Conservation (phyloP, 2,888 invertebrate genomes). For the Lithosia quadra region DNA sequence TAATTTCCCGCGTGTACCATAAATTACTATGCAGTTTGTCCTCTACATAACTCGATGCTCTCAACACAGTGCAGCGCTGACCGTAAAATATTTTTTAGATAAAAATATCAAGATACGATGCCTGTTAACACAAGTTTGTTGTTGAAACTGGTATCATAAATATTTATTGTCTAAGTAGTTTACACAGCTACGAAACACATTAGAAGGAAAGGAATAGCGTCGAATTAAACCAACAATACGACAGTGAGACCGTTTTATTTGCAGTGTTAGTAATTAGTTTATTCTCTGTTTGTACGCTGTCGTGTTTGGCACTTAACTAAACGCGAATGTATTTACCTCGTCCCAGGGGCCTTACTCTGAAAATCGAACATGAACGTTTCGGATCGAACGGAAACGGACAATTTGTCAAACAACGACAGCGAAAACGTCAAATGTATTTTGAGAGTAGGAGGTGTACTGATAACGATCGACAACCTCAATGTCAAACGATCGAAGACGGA, state of each 20-base stretch:
- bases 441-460: no score
- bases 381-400: no score
- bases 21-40: constrained; percentile 68
- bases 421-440: no score
- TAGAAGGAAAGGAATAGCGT: neutral
- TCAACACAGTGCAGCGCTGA: constrained; percentile 26
- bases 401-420: no score
- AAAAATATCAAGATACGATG: constrained; percentile 15
- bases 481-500: no score
- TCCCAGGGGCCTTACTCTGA: no score
- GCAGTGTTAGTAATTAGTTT: constrained; percentile 33
- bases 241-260: constrained; percentile 26
- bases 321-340: constrained; percentile 50
- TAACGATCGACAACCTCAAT: no score
- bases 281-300: constrained; percentile 30
- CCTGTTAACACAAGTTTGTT: neutral
- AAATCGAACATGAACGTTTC: no score
- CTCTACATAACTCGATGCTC: constrained; percentile 42
- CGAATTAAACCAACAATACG: constrained; percentile 18
- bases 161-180: neutral
- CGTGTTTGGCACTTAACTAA: constrained; percentile 41
- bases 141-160: neutral
- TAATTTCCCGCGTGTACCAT: constrained; percentile 75
- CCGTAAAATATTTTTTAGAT: constrained; percentile 34
- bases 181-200: neutral